Conservation (phyloP, 2,888 invertebrate genomes). For the Drosophila prostipennis region DNA sequence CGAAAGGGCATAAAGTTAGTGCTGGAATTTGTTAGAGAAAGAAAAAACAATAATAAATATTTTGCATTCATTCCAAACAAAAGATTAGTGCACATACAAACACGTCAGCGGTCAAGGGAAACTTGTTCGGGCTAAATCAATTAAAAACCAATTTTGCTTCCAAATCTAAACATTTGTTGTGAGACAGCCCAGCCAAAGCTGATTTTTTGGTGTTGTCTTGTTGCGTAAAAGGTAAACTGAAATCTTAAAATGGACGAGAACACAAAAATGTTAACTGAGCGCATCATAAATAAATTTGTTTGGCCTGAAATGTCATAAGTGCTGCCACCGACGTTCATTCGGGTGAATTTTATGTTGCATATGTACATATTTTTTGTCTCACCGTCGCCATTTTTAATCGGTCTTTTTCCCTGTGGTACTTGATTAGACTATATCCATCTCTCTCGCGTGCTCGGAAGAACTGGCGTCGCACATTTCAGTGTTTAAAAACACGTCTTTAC, state of each 20-base stretch:
- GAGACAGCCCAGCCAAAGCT: conserved; percentile 48
- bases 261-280: no score
- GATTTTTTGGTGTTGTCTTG: conserved; percentile 49
- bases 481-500: conserved; percentile 12
- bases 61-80: conserved; percentile 71
- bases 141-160: not conserved
- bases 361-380: conserved; percentile 25
- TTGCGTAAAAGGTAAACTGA: conserved; percentile 74
- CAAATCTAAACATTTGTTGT: conserved; percentile 26
- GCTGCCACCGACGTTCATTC: not conserved
- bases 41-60: conserved; percentile 80
- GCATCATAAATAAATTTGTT: not conserved
- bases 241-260: not conserved
- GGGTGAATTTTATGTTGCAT: conserved; percentile 8
- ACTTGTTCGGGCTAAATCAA: not conserved
- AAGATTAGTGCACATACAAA: conserved; percentile 4
- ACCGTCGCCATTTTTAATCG: conserved; percentile 76
- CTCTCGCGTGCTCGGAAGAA: conserved; percentile 27
- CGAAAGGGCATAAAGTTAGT: conserved; percentile 37
- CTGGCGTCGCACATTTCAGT: conserved; percentile 29
- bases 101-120: no score
- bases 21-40: conserved; percentile 81
- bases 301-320: no score
- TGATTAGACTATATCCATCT: conserved; percentile 48
- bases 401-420: conserved; percentile 53